These are phyloP conservation scores for Abramis brama DNA, from an alignment of 2,113 vertebrate genomes.

Conservation along the genomic window DNA sequence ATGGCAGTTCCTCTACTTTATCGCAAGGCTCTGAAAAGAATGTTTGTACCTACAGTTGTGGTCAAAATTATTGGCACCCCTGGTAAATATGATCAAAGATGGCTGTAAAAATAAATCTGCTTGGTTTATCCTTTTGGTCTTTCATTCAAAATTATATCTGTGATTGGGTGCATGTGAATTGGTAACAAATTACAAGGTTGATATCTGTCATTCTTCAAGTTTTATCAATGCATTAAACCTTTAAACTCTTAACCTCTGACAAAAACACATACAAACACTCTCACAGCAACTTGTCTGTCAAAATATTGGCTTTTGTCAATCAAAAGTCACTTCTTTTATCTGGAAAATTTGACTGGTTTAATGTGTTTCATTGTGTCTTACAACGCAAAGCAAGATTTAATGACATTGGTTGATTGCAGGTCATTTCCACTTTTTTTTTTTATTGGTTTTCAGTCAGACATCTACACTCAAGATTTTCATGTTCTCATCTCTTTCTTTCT, in stretches of 20 bases:
- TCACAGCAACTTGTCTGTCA: background rate
- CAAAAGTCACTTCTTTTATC: background rate
- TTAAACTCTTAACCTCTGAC: background rate
- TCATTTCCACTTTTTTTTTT: background rate
- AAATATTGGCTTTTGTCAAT: background rate
- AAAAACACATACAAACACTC: background rate
- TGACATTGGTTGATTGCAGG: background rate
- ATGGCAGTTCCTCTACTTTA: background rate
- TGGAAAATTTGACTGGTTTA: background rate
- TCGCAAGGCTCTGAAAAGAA: background rate
- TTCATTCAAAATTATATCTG: background rate
- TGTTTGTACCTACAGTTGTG: constrained; percentile 7
- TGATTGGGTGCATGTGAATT: constrained; percentile 13
- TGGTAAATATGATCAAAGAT: too few relatives aligned
- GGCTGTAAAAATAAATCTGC: too few relatives aligned
- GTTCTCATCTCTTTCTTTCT: background rate
- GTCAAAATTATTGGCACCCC: too few relatives aligned
- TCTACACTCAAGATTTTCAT: background rate
- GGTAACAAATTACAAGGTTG: constrained; percentile 34
- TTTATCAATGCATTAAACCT: background rate
- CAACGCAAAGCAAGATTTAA: background rate
- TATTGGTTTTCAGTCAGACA: background rate
- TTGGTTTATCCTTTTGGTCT: too few relatives aligned
- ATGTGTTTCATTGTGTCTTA: background rate
- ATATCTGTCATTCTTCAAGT: background rate